A percentile compares a stretch with the other conserved stretches of the same genome.
phyloP scores from a whole-genome alignment of 2,888 invertebrate species.

The Eupithecia insigniata region DNA sequence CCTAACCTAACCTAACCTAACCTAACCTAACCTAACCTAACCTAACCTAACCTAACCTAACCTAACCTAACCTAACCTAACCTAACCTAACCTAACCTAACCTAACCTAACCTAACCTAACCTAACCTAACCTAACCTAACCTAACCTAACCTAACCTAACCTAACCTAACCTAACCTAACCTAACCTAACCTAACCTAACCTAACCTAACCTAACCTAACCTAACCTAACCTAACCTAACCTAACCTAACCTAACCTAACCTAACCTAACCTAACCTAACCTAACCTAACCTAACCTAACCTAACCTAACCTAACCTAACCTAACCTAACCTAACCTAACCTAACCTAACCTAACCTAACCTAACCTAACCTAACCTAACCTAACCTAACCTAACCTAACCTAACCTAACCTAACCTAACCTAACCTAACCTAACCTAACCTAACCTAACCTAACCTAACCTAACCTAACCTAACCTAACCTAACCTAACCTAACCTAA shows the following conservation, averaged over 20 bases:
- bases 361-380: constrained; percentile 30
- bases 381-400: constrained; percentile 30
- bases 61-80: constrained; percentile 37
- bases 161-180: constrained; percentile 42
- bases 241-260: constrained; percentile 21
- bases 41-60: constrained; percentile 33
- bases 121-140: constrained; percentile 40
- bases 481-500: constrained; percentile 24
- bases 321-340: constrained; percentile 30
- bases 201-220: constrained; percentile 44
- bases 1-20: constrained; percentile 35
- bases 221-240: constrained; percentile 32
- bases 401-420: constrained; percentile 30
- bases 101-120: constrained; percentile 37
- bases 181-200: constrained; percentile 42
- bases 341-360: constrained; percentile 30
- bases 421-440: constrained; percentile 29
- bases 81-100: constrained; percentile 38
- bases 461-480: constrained; percentile 30
- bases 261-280: constrained; percentile 30
- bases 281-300: constrained; percentile 30
- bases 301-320: constrained; percentile 30
- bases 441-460: constrained; percentile 30
- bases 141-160: constrained; percentile 40
- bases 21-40: constrained; percentile 34